Base-by-base conservation (phyloP, 2,797 vertebrate species). In the Molossus alvarezi region DNA sequence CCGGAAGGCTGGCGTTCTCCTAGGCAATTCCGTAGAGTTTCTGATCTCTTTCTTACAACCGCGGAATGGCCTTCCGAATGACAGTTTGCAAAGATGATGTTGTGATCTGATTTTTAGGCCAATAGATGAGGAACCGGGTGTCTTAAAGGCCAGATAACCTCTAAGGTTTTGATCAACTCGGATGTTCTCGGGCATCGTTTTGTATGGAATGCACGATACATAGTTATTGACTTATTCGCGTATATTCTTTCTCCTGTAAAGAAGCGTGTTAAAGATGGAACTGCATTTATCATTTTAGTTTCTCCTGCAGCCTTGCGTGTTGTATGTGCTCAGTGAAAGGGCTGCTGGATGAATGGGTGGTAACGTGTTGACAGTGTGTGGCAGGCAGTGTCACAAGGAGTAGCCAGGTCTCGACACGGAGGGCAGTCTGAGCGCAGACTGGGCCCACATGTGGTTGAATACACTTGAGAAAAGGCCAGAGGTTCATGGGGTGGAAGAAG, bases 181-280 rank as follows among this genome's bases (percentile, higher is more conserved):
- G 57, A 75, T 60, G 69, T 88, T 79, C 27, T 79, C 65, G 5
- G 73, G 25, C 4, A 33, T 80, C 83, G 37, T 33, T 58, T 73
- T 87, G 11, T 29, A 29, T 5, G 48, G 69, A 87, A 37, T 27
- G 3, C 3, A 33, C 3, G 29, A 55, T 41, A 20, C 18, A 45
- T 7, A 88, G n/a, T 62, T 12, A 92, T 67, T 95, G 53, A 45
- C 60, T 86, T 55, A 37, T 83, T 86, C 65, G 58, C 14, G 95
- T 84, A 71, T 79, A 27, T 82, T 88, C 10, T 93, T 93, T 87
- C 72, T 87, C 41, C 29, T 11, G 3, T 25, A 58, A 62, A 88
- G n/a, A 53, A 85, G 4, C 2, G 21, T 75, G 45, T 37, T 45
- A 48, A 67, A 86, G 53, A 15, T 17, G 81, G 25, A 13, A 6